Base-by-base conservation (phyloP, 2,797 vertebrate genomes). In the Enteromius treurensis region DNA sequence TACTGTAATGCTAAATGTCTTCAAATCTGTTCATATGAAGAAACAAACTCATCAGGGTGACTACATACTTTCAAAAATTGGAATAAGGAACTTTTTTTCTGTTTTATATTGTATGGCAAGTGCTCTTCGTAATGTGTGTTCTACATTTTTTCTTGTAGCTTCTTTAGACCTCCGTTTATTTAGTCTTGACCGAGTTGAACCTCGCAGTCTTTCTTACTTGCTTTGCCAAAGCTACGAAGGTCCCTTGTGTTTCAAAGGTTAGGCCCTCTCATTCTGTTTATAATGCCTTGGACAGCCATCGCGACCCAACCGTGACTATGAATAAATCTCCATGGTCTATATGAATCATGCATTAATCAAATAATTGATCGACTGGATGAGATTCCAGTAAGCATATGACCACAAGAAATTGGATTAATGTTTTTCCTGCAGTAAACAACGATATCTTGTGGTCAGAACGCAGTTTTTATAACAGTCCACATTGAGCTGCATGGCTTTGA, bases 171-270 rank as follows among this genome's bases (percentile, higher is more conserved):
- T 62, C 15, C 23, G 60, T 83, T 74, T 87, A 86, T 85, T 86
- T 10, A 42, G 79, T 45, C 62, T 80, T 68, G 80, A 88, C 79
- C 83, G 60, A 74, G 83, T 79, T 64, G 85, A 82, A 86, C 81
- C 84, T 87, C 77, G 49, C 77, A 86, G 82, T 83, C 79, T 84
- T 83, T 87, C 84, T 84, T 86, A 76, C 85, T 89, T 87, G 80
- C 84, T 83, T 84, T 82, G 84, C 87, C 85, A 82, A 85, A 87
- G 84, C 77, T 83, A 55, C 60, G 49, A 81, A 78, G 83, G 77
- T 78, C 77, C 73, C 84, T 84, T 80, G 84, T 81, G 84, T 83
- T 89, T 84, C 83, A 86, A 88, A 84, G 77, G 65, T 84, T 77
- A 87, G 81, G 69, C 77, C 71, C 34, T 84, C 83, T 85, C 51